phyloP scores from a whole-genome alignment of 2,113 vertebrate genomes.

The Gnathonemus echidnorhynchus region DNA sequence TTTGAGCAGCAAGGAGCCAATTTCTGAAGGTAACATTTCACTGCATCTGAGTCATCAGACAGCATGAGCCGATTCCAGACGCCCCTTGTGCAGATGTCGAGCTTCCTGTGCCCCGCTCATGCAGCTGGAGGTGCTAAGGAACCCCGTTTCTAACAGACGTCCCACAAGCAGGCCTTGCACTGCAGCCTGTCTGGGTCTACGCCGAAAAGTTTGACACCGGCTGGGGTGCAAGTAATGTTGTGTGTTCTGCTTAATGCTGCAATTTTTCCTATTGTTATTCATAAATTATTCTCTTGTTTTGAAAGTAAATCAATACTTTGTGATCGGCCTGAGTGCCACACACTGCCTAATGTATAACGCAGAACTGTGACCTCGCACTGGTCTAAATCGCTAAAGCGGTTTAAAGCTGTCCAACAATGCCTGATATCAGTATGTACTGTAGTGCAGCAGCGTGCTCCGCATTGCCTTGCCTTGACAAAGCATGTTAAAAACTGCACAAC shows the following conservation, averaged over 20 bases:
- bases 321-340: neutral
- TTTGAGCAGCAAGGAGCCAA: neutral
- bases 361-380: neutral
- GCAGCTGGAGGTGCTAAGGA: neutral
- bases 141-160: neutral
- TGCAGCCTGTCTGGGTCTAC: neutral
- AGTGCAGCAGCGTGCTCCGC: neutral
- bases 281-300: neutral
- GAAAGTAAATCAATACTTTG: neutral
- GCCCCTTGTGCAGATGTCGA: neutral
- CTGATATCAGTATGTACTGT: neutral
- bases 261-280: neutral
- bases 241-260: neutral
- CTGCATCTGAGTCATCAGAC: neutral
- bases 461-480: neutral
- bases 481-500: neutral
- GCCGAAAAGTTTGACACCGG: neutral
- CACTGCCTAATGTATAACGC: neutral
- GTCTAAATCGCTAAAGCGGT: neutral
- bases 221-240: neutral
- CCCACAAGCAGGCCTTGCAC: neutral
- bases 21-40: neutral
- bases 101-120: neutral
- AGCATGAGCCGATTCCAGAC: neutral
- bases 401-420: neutral